Evolutionary conservation across 35 echinoderm and acorn worm species (phyloP).

Genomic region (Apostichopus japonicus): DNA sequence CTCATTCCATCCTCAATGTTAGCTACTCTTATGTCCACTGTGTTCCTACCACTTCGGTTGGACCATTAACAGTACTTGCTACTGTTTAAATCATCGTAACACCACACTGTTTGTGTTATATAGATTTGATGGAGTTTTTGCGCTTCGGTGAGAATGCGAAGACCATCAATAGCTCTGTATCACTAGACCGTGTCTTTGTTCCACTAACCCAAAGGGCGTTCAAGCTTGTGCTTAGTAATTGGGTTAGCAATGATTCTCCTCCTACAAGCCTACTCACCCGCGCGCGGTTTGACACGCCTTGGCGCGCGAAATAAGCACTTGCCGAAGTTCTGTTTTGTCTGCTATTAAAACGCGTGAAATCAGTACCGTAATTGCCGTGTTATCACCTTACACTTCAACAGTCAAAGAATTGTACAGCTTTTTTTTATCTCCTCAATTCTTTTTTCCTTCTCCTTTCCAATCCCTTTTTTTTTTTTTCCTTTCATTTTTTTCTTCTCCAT

Average conservation of each 20-base stretch:
- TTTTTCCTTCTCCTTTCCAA: background rate
- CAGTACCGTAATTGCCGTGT: constrained; percentile 47
- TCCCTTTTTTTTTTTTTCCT: background rate
- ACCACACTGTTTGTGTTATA: background rate
- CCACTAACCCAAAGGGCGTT: constrained; percentile 48
- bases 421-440: background rate
- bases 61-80: no score
- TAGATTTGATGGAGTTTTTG: background rate
- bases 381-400: constrained; percentile 49
- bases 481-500: background rate
- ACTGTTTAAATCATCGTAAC: no score
- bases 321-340: constrained; percentile 53
- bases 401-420: constrained; percentile 1
- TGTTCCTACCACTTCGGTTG: no score
- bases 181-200: constrained; percentile 17
- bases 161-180: constrained; percentile 19
- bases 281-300: constrained; percentile 50
- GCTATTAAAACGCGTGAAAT: constrained; percentile 62
- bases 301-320: constrained; percentile 50
- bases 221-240: constrained; percentile 44
- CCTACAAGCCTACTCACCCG: constrained; percentile 26
- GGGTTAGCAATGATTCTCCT: constrained; percentile 55
- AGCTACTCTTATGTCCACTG: no score
- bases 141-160: constrained; percentile 18
- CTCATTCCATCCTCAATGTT: no score